Conservation (phyloP, 2,113 vertebrate genomes). For the Colossoma macropomum region DNA sequence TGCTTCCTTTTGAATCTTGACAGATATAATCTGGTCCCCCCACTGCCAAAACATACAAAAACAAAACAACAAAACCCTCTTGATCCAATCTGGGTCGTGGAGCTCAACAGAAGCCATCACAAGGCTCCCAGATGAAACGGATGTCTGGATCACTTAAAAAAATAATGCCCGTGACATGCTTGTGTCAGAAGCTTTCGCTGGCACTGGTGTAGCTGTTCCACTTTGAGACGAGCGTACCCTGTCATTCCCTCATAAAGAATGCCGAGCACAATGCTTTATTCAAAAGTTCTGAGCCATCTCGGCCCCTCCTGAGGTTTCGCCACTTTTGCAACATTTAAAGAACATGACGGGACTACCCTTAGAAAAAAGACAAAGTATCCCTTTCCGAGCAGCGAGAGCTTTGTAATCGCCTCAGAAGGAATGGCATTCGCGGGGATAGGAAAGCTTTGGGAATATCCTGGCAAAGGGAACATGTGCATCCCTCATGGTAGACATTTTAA, state of each 20-base stretch:
- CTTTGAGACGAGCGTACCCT: constrained; percentile 33
- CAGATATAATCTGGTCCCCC: constrained; percentile 65
- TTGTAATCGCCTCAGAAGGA: constrained; percentile 43
- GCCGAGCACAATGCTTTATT: constrained; percentile 38
- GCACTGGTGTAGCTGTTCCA: constrained; percentile 35
- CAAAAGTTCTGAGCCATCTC: constrained; percentile 29
- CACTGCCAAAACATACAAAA: constrained; percentile 45
- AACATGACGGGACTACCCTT: constrained; percentile 51
- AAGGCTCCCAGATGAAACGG: constrained; percentile 42
- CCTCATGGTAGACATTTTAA: constrained; percentile 56
- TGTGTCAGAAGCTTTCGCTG: constrained; percentile 36
- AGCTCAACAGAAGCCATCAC: constrained; percentile 40
- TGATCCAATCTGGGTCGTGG: constrained; percentile 58
- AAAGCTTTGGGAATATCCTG: constrained; percentile 53
- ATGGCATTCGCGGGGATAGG: constrained; percentile 43
- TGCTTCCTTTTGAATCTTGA: constrained; percentile 56
- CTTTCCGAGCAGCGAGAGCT: constrained; percentile 39
- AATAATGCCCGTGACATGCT: constrained; percentile 32
- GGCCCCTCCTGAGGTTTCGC: constrained; percentile 40
- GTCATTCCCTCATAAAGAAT: constrained; percentile 18
- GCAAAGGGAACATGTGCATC: constrained; percentile 38
- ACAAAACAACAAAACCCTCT: constrained; percentile 16
- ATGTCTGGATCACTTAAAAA: constrained; percentile 54
- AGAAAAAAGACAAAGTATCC: constrained; percentile 41
- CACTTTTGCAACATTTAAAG: constrained; percentile 53